Base-by-base conservation (phyloP, 2,797 vertebrate species). In the Serranus cabrilla region DNA sequence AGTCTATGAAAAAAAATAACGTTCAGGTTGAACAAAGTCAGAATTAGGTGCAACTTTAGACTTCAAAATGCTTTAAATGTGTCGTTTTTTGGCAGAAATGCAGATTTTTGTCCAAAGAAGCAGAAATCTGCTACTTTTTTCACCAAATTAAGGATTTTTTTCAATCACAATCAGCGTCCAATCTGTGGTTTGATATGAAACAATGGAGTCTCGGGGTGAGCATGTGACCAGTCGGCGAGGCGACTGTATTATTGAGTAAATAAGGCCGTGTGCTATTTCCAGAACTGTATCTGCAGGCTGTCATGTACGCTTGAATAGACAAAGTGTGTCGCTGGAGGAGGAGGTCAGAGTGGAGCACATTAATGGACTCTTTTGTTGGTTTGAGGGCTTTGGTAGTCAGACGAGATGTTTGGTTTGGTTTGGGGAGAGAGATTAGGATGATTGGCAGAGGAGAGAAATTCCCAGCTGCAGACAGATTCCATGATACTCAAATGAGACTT, bases 221-320 rank as follows among this genome's bases (percentile, higher is more conserved):
- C 86, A 67, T 90, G 89, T 91, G 90, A 90, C 80, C 74, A 2
- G 82, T 80, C 12, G 52, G n/a, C 77, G 55, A 18, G 80, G 78
- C 80, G 63, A 89, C 87, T 14, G 56, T 81, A 74, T 49, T 82
- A 76, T 80, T 77, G 78, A 71, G 77, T 84, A 83, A 87, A 92
- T 76, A 90, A 49, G 60, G 65, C 49, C 2, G 54, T 43, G 81
- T 60, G 74, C 79, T 90, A 80, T 92, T 91, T 87, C 76, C 70
- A 89, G 87, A 83, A 74, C 51, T 68, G 42, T 76, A 46, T 88
- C 86, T 91, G 73, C 61, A 80, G 80, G 55, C 78, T 54, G 82
- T 85, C 51, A 37, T 21, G 71, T 50, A 18, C 2, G 65, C 71
- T 68, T 70, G 62, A 83, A 70, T 5, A 51, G 80, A 77, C 80